Base-by-base conservation (phyloP, 1,140 invertebrate species). In the Drosophila mauritiana region DNA sequence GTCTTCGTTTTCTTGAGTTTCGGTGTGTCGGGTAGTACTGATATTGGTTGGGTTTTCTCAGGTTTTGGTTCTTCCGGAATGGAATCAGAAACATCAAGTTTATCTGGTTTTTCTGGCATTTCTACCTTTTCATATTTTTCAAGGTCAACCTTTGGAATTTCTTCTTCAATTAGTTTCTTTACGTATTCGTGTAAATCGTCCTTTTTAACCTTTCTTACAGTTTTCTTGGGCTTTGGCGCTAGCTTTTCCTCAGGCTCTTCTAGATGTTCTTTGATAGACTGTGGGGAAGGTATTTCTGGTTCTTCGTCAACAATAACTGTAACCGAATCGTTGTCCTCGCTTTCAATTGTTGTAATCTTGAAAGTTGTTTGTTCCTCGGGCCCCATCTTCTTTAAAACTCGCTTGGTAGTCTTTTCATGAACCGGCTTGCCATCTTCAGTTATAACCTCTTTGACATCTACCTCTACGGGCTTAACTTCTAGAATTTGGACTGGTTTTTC, bases 321-420 rank as follows among this genome's bases (percentile, higher is more conserved):
- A 7, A 85, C 82, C 12, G 89, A 73, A 53, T 91, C 92, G 51
- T 85, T 90, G 20, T 81, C 89, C 34, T 92, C 92, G 58, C 86
- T 91, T 69, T 92, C 78, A 61, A 92, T 91, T n/a, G 91, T 92
- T 10, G 92, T 91, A 0, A 93, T 93, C 53, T 91, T 77, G 25
- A 74, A 78, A 0, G 75, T 91, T 7, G 69, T 93, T 12, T 94
- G 92, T 25, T 94, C 92, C 62, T 91, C 92, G 1, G 80, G 75
- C 12, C 80, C 79, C 45, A 92, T 88, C 46, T 92, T 93, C 67
- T 92, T 93, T 8, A 93, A 76, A 3, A 91, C 62, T 8, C 92
- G 78, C 64, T 93, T 93, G 3, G 91, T 92, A 22, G 84, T 91
- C 46, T 88, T 92, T 49, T 92, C 92, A 77, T 73, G 75, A 39